phyloP scores from a whole-genome alignment of 2,797 vertebrate genomes.

The Bovichtus diacanthus region DNA sequence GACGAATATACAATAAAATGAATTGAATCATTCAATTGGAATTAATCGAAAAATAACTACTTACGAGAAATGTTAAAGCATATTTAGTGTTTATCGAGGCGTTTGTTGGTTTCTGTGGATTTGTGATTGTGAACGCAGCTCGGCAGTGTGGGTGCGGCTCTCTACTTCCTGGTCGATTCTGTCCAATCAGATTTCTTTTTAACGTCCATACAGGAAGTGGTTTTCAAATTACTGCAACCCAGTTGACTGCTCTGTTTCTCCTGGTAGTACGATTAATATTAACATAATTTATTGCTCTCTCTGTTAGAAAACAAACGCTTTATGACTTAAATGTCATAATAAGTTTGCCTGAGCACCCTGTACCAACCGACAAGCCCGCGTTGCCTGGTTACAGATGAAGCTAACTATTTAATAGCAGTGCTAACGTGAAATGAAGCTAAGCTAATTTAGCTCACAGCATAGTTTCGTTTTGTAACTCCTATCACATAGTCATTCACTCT shows the following conservation, averaged over 20 bases:
- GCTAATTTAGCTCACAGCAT: neutral
- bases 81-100: neutral
- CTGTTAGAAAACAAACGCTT: neutral
- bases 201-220: neutral
- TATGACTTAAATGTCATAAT: neutral
- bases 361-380: accelerated
- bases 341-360: neutral
- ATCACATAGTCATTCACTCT: neutral
- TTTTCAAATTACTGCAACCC: neutral
- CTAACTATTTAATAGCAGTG: neutral
- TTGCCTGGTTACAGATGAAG: constrained; percentile 2
- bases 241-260: neutral
- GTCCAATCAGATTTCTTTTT: constrained; percentile 66
- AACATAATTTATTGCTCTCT: neutral
- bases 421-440: neutral
- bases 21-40: accelerated
- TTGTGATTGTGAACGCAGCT: constrained; percentile 66
- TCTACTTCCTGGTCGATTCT: constrained; percentile 28
- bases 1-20: neutral
- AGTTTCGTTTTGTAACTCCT: neutral
- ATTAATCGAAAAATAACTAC: neutral
- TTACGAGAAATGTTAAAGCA: neutral
- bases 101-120: neutral
- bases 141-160: constrained; percentile 54
- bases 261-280: neutral